Conservation (phyloP, 2,888 invertebrate species). For the Troides helena region DNA sequence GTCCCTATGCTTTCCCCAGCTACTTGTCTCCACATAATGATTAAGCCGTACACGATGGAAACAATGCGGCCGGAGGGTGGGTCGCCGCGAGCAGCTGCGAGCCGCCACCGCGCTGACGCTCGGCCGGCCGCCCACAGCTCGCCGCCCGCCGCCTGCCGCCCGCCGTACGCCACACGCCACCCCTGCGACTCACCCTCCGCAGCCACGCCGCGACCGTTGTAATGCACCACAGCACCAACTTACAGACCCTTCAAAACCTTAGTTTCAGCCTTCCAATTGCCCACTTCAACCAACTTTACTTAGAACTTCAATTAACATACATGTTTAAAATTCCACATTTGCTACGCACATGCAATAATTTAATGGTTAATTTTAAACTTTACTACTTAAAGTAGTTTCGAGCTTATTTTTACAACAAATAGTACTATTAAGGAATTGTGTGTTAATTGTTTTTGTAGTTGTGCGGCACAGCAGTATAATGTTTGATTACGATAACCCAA, state of each 20-base stretch:
- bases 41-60: slow-evolving; percentile 40
- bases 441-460: neutral
- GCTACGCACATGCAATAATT: neutral
- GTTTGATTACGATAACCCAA: neutral
- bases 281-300: neutral
- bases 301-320: no score
- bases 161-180: neutral
- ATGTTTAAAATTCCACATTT: no score
- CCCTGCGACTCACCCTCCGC: slow-evolving; percentile 3
- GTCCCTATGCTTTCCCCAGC: slow-evolving; percentile 7
- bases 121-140: slow-evolving; percentile 15
- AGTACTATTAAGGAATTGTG: neutral
- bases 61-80: slow-evolving; percentile 50
- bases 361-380: neutral
- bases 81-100: slow-evolving; percentile 51
- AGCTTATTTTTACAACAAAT: no score
- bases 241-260: slow-evolving; percentile 2
- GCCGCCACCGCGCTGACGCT: slow-evolving; percentile 53
- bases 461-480: neutral
- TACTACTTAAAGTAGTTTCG: neutral
- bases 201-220: neutral
- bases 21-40: slow-evolving; percentile 32
- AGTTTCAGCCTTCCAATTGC: neutral
- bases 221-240: slow-evolving; percentile 17
- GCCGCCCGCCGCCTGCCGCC: neutral